phyloP scores from a whole-genome alignment of 2,113 vertebrate genomes.

The Callionymus lyra region DNA sequence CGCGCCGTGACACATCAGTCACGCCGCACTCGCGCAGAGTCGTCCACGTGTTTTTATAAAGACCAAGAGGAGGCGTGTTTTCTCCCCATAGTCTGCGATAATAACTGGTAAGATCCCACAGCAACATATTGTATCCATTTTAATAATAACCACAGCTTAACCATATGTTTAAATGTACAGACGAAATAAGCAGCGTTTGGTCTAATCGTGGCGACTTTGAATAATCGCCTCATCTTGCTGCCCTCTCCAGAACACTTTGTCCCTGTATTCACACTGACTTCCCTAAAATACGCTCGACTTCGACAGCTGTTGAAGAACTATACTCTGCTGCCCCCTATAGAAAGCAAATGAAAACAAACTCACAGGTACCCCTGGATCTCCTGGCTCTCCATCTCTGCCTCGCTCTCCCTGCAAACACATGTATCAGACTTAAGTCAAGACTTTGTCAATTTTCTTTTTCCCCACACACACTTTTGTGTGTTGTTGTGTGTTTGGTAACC shows the following conservation, averaged over 20 bases:
- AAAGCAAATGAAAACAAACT: constrained; percentile 23
- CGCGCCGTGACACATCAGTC: too few species aligned
- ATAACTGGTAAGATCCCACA: too few species aligned
- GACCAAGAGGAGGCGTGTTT: too few species aligned
- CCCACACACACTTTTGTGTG: constrained; percentile 8
- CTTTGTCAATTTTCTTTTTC: constrained; percentile 1
- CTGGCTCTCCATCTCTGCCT: constrained; percentile 53
- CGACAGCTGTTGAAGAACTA: constrained; percentile 1
- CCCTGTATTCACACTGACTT: constrained; percentile 1
- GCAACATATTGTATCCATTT: too few species aligned
- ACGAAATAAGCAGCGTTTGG: too few species aligned
- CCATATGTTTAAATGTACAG: too few species aligned
- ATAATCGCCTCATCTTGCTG: background rate
- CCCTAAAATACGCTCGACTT: constrained; percentile 5
- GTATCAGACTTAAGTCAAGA: constrained; percentile 24
- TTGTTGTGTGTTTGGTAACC: background rate
- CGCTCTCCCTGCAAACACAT: constrained; percentile 58
- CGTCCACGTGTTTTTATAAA: too few species aligned
- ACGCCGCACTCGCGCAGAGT: too few species aligned
- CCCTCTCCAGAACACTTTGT: constrained; percentile 18
- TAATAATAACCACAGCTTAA: too few species aligned
- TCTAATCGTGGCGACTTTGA: too few species aligned
- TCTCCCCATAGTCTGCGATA: too few species aligned
- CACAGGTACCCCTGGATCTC: constrained; percentile 46
- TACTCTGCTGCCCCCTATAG: constrained; percentile 30